These are phyloP conservation scores for Teleogryllus oceanicus DNA, from an alignment of 2,888 invertebrate genomes.

Conservation along the genomic window DNA sequence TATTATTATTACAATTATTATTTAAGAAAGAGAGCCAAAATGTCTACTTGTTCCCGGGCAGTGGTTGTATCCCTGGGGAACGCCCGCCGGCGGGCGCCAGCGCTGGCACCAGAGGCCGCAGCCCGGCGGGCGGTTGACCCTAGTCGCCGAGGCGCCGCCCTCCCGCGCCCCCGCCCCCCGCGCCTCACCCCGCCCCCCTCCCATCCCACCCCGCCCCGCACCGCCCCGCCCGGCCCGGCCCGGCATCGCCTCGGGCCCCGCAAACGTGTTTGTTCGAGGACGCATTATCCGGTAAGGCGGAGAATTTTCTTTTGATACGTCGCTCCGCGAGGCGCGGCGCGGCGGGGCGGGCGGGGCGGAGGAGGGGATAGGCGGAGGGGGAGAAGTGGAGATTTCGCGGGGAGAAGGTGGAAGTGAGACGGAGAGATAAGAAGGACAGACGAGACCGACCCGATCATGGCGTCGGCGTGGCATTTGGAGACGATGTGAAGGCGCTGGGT, in stretches of 20 bases:
- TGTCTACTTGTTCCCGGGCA: neutral
- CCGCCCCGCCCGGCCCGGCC: neutral
- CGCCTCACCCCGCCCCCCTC: neutral
- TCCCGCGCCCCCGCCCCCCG: neutral
- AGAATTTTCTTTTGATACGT: constrained; percentile 18
- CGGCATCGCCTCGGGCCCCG: constrained; percentile 1
- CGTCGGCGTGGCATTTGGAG: too few species aligned
- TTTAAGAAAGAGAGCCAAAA: too few species aligned
- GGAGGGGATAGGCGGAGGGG: neutral
- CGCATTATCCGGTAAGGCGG: neutral
- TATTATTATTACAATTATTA: too few species aligned
- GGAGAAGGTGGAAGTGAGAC: neutral
- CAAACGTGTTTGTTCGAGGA: constrained; percentile 9
- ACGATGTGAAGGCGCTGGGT: too few species aligned
- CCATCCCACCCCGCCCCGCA: neutral
- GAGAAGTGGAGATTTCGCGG: neutral
- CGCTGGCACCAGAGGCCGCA: too few species aligned
- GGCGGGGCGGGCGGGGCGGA: neutral
- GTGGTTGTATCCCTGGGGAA: neutral
- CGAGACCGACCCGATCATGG: neutral
- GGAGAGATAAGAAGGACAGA: neutral
- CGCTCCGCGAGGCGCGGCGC: neutral
- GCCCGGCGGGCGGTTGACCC: too few species aligned
- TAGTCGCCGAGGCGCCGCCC: neutral
- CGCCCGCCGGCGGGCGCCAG: too few species aligned